Percentiles rank a stretch among this genome's conserved stretches.
phyloP scores from a whole-genome alignment of 2,113 vertebrate species.

The Symphodus melops region DNA sequence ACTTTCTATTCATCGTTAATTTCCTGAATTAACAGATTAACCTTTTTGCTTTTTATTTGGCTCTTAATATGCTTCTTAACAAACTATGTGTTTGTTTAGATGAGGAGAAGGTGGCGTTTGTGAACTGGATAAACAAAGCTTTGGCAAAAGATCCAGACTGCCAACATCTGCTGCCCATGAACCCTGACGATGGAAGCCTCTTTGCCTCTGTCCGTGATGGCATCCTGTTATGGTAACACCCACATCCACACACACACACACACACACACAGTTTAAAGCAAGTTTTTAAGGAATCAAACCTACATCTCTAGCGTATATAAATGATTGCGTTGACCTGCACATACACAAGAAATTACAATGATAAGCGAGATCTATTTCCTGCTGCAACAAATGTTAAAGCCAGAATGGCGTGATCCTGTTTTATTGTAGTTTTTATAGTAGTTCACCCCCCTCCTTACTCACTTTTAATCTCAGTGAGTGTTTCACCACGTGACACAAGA shows the following conservation, averaged over 20 bases:
- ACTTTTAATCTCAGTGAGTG: neutral
- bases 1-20: too few relatives aligned
- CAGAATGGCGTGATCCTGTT: neutral
- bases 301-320: too few relatives aligned
- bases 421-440: constrained; percentile 35
- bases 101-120: constrained; percentile 98
- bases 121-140: constrained; percentile 98
- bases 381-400: constrained; percentile 8
- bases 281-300: too few relatives aligned
- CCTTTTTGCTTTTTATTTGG: too few relatives aligned
- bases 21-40: too few relatives aligned
- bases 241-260: neutral
- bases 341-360: neutral
- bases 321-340: too few relatives aligned
- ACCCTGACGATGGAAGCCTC: constrained; percentile 88
- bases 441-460: neutral
- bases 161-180: constrained; percentile 92
- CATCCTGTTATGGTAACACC: constrained; percentile 91
- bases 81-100: constrained; percentile 79
- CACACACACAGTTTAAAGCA: too few relatives aligned
- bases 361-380: neutral
- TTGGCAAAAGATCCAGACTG: constrained; percentile 93
- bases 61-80: too few relatives aligned
- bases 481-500: neutral
- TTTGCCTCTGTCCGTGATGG: constrained; percentile 94